These are phyloP conservation scores for Meloidogyne chitwoodi DNA, from an alignment of 1,140 invertebrate genomes.

Conservation along the genomic window DNA sequence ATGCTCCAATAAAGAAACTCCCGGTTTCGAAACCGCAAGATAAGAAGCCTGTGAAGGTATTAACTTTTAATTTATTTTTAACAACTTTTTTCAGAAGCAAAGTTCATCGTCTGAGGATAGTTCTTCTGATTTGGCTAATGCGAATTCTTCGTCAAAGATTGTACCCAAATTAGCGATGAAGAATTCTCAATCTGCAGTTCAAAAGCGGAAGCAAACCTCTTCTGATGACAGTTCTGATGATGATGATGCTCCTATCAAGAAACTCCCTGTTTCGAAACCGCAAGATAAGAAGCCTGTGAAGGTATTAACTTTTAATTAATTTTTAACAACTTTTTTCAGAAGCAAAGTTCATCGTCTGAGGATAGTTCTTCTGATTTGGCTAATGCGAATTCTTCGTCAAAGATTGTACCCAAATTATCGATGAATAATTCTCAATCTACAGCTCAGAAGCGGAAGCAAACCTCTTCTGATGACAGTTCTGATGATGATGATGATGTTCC, in stretches of 20 bases:
- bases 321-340: background rate
- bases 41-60: background rate
- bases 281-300: background rate
- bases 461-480: background rate
- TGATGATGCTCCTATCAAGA: background rate
- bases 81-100: background rate
- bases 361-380: background rate
- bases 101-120: background rate
- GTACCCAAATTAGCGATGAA: no score
- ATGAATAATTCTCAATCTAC: background rate
- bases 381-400: background rate
- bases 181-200: background rate
- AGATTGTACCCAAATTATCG: background rate
- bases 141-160: background rate
- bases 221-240: background rate
- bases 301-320: background rate
- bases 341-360: background rate
- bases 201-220: background rate
- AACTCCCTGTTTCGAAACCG: background rate
- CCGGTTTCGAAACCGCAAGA: background rate
- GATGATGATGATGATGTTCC: constrained; percentile 6
- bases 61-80: background rate
- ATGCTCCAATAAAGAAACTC: background rate
- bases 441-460: background rate
- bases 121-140: background rate